These are phyloP conservation scores for Botia almorhae DNA, from an alignment of 2,797 vertebrate species.

Conservation along the genomic window DNA sequence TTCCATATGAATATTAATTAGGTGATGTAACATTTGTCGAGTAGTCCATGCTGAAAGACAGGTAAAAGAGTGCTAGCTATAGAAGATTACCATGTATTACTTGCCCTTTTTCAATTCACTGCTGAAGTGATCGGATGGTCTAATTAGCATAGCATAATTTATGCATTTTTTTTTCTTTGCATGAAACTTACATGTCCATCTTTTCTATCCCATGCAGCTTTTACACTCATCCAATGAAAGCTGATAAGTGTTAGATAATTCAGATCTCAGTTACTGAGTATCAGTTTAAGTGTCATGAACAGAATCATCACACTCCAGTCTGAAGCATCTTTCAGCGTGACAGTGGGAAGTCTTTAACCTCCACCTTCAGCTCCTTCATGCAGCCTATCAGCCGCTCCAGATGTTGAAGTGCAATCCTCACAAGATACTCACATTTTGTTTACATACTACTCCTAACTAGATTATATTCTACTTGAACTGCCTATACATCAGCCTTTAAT, in stretches of 20 bases:
- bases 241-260: slow-evolving; percentile 25
- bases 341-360: slow-evolving; percentile 48
- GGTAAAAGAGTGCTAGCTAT: no score
- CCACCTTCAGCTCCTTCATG: slow-evolving; percentile 30
- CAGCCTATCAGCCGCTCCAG: slow-evolving; percentile 24
- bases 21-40: no score
- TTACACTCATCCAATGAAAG: slow-evolving; percentile 22
- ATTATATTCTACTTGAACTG: neutral
- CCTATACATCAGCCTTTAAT: neutral
- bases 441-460: neutral
- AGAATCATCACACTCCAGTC: slow-evolving; percentile 48
- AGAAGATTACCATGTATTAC: no score
- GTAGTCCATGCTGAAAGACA: no score
- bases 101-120: no score
- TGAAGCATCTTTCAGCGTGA: slow-evolving; percentile 47
- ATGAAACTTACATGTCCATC: neutral
- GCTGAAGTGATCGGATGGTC: no score
- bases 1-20: no score
- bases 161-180: no score
- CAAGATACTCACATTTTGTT: neutral
- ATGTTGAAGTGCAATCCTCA: slow-evolving; percentile 31
- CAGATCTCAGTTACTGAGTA: slow-evolving; percentile 21
- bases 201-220: neutral
- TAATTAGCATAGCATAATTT: no score
- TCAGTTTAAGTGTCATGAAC: slow-evolving; percentile 30